Evolutionary conservation across 2,113 vertebrate genomes (phyloP).

Genomic region (Desmodus rotundus): DNA sequence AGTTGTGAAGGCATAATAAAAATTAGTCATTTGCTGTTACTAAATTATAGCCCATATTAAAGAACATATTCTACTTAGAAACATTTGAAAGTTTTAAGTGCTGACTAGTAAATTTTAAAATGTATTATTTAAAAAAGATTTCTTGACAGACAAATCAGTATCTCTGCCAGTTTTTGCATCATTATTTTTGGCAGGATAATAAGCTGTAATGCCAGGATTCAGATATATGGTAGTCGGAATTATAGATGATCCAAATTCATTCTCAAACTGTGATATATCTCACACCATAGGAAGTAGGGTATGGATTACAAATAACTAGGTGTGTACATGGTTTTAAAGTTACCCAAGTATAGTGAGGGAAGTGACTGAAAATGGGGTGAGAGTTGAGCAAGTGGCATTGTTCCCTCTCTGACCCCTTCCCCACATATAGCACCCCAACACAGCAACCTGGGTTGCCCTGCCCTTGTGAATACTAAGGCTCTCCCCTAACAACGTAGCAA

Average conservation of each 20-base stretch:
- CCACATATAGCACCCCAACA: too few species aligned
- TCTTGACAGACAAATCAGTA: conserved; percentile 72
- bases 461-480: too few species aligned
- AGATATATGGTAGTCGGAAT: conserved; percentile 64
- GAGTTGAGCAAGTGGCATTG: too few species aligned
- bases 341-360: not conserved
- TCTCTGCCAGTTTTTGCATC: conserved; percentile 73
- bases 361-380: too few species aligned
- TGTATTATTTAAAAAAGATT: conserved; percentile 70
- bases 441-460: too few species aligned
- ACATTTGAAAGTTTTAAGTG: conserved; percentile 65
- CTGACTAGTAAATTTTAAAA: conserved; percentile 70
- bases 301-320: conserved; percentile 58
- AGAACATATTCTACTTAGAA: conserved; percentile 43
- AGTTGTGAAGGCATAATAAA: conserved; percentile 19
- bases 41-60: conserved; percentile 22
- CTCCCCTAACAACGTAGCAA: too few species aligned
- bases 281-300: conserved; percentile 42
- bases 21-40: conserved; percentile 30
- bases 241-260: conserved; percentile 72
- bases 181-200: conserved; percentile 76
- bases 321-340: conserved; percentile 43
- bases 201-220: conserved; percentile 67
- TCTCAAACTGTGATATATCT: conserved; percentile 64
- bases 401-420: too few species aligned